Evolutionary conservation across 2,113 vertebrate genomes (phyloP).

Genomic region (Cettia cetti): DNA sequence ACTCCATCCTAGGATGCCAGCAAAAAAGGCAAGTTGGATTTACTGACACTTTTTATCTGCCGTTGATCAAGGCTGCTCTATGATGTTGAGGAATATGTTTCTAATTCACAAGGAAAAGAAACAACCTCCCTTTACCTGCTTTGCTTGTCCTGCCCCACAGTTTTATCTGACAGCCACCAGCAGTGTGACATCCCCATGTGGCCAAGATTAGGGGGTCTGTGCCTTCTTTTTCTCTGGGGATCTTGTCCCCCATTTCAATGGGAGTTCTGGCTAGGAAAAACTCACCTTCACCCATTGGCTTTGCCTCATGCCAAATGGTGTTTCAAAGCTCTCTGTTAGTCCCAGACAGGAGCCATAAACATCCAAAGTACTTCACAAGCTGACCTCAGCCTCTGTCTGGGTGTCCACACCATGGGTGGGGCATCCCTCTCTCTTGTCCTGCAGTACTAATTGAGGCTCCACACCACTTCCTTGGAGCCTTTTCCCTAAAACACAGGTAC

Average conservation of each 20-base stretch:
- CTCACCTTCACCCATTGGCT: not conserved
- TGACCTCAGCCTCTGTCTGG: not conserved
- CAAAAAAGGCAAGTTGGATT: not conserved
- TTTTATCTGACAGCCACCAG: not conserved
- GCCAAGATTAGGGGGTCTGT: not conserved
- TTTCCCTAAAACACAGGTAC: not conserved
- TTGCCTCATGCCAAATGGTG: not conserved
- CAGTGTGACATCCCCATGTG: rapidly evolving
- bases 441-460: not conserved
- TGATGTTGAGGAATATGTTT: not conserved
- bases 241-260: not conserved
- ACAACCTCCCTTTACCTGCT: not conserved
- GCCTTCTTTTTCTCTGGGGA: not conserved
- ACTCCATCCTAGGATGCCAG: not conserved
- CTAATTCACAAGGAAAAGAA: not conserved
- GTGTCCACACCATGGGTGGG: not conserved
- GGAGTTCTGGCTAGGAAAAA: not conserved
- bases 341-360: not conserved
- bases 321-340: not conserved
- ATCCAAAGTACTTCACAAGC: not conserved
- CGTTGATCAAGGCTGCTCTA: not conserved
- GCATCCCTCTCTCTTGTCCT: not conserved
- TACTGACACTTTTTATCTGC: not conserved
- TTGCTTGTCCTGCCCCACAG: not conserved
- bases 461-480: not conserved